These are phyloP conservation scores for Portunus trituberculatus DNA, from an alignment of 1,140 invertebrate genomes.

Conservation along the genomic window DNA sequence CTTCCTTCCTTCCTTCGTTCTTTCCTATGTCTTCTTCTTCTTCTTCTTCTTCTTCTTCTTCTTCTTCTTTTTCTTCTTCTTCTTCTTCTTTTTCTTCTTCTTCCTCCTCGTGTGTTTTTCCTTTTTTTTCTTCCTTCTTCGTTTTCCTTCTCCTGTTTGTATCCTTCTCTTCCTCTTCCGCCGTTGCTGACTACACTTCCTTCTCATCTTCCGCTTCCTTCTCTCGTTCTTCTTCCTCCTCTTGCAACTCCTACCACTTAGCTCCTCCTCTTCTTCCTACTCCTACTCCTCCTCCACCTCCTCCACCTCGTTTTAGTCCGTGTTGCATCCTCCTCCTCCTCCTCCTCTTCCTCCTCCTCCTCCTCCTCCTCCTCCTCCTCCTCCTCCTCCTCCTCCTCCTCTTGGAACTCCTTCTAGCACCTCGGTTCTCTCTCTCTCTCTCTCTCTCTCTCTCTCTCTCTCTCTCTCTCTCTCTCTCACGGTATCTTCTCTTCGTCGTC, in stretches of 20 bases:
- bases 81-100: neutral
- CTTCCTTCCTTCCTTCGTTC: neutral
- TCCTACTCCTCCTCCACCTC: neutral
- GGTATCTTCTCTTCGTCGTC: too few relatives aligned
- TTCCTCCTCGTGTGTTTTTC: neutral
- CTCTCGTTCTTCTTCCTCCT: neutral
- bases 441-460: neutral
- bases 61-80: neutral
- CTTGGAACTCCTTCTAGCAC: too few relatives aligned
- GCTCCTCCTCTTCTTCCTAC: neutral
- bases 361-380: conserved; percentile 1
- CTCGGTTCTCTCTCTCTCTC: neutral
- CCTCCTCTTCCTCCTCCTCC: neutral
- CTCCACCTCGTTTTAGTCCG: too few relatives aligned
- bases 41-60: neutral
- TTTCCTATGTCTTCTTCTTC: neutral
- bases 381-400: neutral
- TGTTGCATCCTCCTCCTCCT: too few relatives aligned
- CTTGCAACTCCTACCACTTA: neutral
- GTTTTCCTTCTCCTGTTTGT: neutral
- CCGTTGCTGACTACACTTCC: neutral
- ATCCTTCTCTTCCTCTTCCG: neutral
- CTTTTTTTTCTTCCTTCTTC: neutral
- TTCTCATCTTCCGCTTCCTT: neutral
- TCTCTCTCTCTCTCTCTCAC: neutral